Conservation (phyloP, 2,888 invertebrate species). For the Autographa gamma region DNA sequence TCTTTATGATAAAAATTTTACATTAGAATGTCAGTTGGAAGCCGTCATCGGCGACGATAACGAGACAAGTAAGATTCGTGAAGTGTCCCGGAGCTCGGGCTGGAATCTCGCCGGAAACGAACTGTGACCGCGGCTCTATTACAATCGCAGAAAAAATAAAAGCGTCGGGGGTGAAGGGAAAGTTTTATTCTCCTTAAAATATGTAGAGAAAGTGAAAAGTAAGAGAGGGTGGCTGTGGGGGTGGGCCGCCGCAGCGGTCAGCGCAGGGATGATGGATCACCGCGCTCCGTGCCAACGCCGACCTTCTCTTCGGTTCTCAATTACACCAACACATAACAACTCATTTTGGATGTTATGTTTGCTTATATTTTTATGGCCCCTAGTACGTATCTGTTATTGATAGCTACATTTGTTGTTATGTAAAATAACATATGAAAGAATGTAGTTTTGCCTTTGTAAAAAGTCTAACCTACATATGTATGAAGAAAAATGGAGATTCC, state of each 20-base stretch:
- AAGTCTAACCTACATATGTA: no score
- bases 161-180: constrained; percentile 80
- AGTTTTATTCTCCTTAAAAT: constrained; percentile 89
- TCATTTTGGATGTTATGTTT: constrained; percentile 68
- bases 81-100: constrained; percentile 66
- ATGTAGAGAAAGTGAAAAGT: constrained; percentile 89
- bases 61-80: constrained; percentile 77
- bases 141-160: constrained; percentile 81
- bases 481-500: no score
- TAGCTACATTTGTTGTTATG: constrained; percentile 20
- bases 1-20: constrained; percentile 73
- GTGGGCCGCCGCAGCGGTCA: constrained; percentile 80
- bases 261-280: constrained; percentile 89
- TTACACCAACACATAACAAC: constrained; percentile 83
- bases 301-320: constrained; percentile 83
- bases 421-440: background rate
- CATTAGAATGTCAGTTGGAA: constrained; percentile 70
- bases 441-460: background rate
- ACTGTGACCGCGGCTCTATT: constrained; percentile 74
- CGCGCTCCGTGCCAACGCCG: constrained; percentile 77
- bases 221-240: constrained; percentile 76
- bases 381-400: constrained; percentile 41
- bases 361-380: constrained; percentile 53
- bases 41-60: constrained; percentile 74
- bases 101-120: constrained; percentile 68